Evolutionary conservation across 2,113 vertebrate species (phyloP).

Genomic region (Hoplias malabaricus): DNA sequence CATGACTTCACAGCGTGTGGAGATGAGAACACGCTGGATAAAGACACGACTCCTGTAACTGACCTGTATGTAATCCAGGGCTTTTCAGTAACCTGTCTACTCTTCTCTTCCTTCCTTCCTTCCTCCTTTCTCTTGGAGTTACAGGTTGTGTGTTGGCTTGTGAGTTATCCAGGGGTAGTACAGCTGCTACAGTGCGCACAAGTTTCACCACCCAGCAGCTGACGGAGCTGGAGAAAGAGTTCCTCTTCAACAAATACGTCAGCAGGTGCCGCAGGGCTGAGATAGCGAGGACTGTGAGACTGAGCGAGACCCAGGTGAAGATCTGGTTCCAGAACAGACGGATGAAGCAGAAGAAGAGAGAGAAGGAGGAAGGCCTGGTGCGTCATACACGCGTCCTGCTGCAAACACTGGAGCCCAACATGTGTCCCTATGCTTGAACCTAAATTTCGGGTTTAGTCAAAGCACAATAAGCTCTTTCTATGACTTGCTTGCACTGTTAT

Average conservation of each 20-base stretch:
- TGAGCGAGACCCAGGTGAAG: constrained; percentile 79
- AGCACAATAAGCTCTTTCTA: not conserved
- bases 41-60: too few species aligned
- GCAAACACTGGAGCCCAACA: not conserved
- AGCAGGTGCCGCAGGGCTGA: constrained; percentile 71
- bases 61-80: too few species aligned
- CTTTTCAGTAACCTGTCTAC: not conserved
- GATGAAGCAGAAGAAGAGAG: constrained; percentile 78
- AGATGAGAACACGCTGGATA: too few species aligned
- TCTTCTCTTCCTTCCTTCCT: not conserved
- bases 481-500: constrained; percentile 11
- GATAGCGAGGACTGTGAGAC: constrained; percentile 71
- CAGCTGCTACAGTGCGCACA: constrained; percentile 62
- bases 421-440: not conserved
- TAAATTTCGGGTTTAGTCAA: not conserved
- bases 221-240: constrained; percentile 80
- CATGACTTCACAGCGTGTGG: too few species aligned
- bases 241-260: constrained; percentile 78
- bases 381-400: constrained; percentile 12
- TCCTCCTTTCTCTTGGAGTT: not conserved
- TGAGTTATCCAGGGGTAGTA: constrained; percentile 57
- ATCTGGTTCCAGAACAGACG: constrained; percentile 76
- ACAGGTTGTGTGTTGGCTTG: constrained; percentile 63
- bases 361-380: constrained; percentile 73
- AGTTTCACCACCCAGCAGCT: constrained; percentile 78